Conservation (phyloP, 2,888 invertebrate genomes). For the Labia minor region DNA sequence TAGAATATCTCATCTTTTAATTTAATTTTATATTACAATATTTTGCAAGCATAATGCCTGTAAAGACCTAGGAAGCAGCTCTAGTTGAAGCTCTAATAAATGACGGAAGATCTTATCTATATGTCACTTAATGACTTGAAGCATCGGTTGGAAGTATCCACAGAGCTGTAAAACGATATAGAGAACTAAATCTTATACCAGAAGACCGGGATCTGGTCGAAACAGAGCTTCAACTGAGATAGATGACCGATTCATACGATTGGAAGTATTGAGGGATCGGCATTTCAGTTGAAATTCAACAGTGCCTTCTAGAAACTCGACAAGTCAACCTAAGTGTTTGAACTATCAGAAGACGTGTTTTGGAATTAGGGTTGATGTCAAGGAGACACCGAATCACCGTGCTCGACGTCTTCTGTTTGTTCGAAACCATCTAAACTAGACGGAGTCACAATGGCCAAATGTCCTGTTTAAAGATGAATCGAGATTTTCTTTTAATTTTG, state of each 20-base stretch:
- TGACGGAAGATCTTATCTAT: neutral
- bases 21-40: neutral
- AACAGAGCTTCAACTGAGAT: neutral
- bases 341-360: neutral
- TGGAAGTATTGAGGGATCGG: conserved; percentile 7
- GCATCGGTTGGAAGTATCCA: neutral
- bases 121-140: neutral
- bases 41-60: too few relatives aligned
- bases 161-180: too few relatives aligned
- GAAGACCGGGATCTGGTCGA: too few relatives aligned
- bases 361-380: conserved; percentile 4
- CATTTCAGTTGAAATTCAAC: neutral
- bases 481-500: too few relatives aligned
- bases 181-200: too few relatives aligned
- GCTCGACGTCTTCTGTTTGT: too few relatives aligned
- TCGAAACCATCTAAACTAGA: too few relatives aligned
- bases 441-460: too few relatives aligned
- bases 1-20: neutral
- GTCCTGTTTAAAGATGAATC: too few relatives aligned
- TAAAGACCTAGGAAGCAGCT: neutral
- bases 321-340: conserved; percentile 4
- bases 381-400: conserved; percentile 1
- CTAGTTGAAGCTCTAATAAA: neutral
- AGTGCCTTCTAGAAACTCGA: neutral
- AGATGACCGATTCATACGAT: neutral